Percentiles rank a stretch among this genome's conserved stretches.
Evolutionary conservation across 1,140 invertebrate genomes (phyloP).

Genomic region (Archivesica marissinica): DNA sequence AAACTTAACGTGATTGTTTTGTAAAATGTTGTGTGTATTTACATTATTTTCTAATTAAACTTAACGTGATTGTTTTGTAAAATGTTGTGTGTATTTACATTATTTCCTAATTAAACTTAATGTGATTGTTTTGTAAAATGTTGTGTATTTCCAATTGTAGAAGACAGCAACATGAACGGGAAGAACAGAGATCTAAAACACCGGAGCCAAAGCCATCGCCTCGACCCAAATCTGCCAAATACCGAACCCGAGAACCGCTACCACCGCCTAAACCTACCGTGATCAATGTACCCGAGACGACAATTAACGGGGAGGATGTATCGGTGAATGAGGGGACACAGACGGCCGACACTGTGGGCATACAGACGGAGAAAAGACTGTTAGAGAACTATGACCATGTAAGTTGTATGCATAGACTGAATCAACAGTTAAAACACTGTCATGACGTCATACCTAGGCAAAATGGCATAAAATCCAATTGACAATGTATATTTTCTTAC

Average conservation of each 20-base stretch:
- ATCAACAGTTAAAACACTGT: no score
- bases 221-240: constrained; percentile 68
- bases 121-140: no score
- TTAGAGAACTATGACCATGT: constrained; percentile 77
- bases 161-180: constrained; percentile 13
- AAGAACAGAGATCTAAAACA: constrained; percentile 21
- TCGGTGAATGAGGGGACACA: constrained; percentile 62
- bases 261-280: constrained; percentile 58
- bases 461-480: no score
- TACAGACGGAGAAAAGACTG: constrained; percentile 75
- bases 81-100: no score
- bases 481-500: no score
- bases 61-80: no score
- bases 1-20: no score
- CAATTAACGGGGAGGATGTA: constrained; percentile 65
- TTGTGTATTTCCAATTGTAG: neutral
- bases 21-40: no score
- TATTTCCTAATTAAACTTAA: no score
- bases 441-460: no score
- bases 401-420: no score
- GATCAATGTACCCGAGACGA: constrained; percentile 68
- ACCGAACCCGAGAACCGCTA: constrained; percentile 49
- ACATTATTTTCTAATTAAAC: no score
- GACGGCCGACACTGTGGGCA: constrained; percentile 69
- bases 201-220: constrained; percentile 46